Base-by-base conservation (phyloP, 2,797 vertebrate species). In the Coranthus polyacanthus region DNA sequence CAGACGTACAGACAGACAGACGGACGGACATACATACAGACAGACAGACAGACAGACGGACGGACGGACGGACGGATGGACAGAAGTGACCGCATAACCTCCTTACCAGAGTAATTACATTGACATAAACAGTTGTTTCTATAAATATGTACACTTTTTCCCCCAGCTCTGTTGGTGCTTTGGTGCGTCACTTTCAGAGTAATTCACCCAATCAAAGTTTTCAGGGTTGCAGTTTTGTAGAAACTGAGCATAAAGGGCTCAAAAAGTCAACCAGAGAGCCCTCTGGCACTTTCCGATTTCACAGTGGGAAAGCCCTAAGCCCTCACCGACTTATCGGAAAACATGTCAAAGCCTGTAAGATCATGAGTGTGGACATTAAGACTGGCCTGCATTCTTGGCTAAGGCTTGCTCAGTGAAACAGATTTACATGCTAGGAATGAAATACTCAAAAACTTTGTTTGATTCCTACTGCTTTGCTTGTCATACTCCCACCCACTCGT, bases 241-340 rank as follows among this genome's bases (percentile, higher is more conserved):
- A 81, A 79, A 87, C 58, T 66, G 71, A 68, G 66, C 55, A 84
- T 76, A 73, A 80, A 72, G 44, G 78, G 20, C 61, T 87, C 24
- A 78, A 71, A 75, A 72, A 58, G 61, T 80, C 65, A 50, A 73
- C 81, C 15, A 68, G 29, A 81, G 55, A 79, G 61, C 73, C 75
- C 73, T 60, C 41, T 66, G 78, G 79, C 68, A 75, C 63, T 78
- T 72, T 68, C 38, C 0, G 4, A 56, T 83, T 76, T 81, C 63
- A 78, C 63, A 70, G 71, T 61, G 47, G 73, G 64, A 78, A 57
- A 73, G 64, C 50, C 39, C 38, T 65, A 46, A 64, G 59, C 54
- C 45, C 54, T 52, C 24, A 26, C 51, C 38, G 74, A 68, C 56
- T 78, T 72, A 77, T 72, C 45, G 36, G 45, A 59, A 81, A 75